Base-by-base conservation (phyloP, 2,888 invertebrate genomes). In the Crematogaster levior region DNA sequence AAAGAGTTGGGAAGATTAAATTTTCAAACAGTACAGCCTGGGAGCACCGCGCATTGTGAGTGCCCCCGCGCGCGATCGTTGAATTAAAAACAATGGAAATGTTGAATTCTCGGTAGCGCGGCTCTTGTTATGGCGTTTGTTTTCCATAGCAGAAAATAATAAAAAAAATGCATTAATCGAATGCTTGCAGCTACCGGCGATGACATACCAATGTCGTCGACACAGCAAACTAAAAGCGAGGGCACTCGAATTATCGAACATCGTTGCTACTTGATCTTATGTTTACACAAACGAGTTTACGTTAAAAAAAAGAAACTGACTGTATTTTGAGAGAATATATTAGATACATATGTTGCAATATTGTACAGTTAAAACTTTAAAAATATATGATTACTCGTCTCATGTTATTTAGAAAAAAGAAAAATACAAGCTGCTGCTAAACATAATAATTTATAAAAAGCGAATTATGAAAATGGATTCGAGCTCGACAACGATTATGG, bases 71-170 rank as follows among this genome's bases (percentile, higher is more conserved):
- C 30, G 73, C 74, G 66, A 83, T 66, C 37, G 74, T 65, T 83
- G 88, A 84, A 88, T 89, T 88, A 90, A 90, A 86, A 87, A 85
- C 80, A 85, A 88, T 87, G 90, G 84, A 85, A 87, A 85, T 85
- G 81, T 56, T 77, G 66, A 77, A 66, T 77, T 56, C 66, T 56
- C 56, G 77, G 66, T 66, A 66, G 53, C 53, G 30, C 66, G 66
- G 77, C 66, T 77, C 66, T 77, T 77, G 77, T 77, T 77, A 77
- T 53, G 53, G 40, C 66, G 77, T 77, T 77, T 66, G 66, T 79
- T 79, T 79, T 79, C 56, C 68, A 79, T 68, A 68, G 56, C 56
- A 21, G 24, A 43, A 79, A 79, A 79, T 68, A 79, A 77, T 40
- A 63, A 77, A 77, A 77, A 77, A 79, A 79, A 68, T 43, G 43